Conservation (phyloP, 2,888 invertebrate species). For the Didymodactylos carnosus region DNA sequence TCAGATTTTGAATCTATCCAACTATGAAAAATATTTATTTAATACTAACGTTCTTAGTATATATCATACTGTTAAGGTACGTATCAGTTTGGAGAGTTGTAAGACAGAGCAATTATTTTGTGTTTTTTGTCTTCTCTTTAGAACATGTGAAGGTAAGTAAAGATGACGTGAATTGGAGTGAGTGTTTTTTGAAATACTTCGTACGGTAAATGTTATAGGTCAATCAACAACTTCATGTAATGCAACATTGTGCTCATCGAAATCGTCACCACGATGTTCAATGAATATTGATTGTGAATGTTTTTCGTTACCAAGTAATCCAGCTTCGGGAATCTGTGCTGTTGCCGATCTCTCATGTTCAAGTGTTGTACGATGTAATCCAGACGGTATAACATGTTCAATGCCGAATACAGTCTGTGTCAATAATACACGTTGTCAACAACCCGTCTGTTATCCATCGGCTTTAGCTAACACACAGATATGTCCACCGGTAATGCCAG, state of each 20-base stretch:
- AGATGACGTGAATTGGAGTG: too few species aligned
- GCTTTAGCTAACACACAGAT: not conserved
- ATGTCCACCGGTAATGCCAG: not conserved
- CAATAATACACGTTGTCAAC: not conserved
- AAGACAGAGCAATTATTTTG: too few species aligned
- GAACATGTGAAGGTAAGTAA: too few species aligned
- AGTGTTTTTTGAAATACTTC: too few species aligned
- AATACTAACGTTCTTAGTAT: too few species aligned
- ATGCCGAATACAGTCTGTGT: not conserved
- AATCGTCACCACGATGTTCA: not conserved
- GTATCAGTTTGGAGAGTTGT: too few species aligned
- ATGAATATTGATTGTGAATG: not conserved
- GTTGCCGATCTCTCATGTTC: not conserved
- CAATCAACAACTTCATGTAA: not conserved
- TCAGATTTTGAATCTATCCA: too few species aligned
- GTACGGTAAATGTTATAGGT: too few species aligned
- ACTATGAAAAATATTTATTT: too few species aligned
- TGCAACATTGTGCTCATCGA: not conserved
- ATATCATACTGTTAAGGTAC: too few species aligned
- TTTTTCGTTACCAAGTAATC: not conserved
- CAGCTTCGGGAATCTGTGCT: not conserved
- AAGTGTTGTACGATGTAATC: not conserved
- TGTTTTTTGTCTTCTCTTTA: too few species aligned
- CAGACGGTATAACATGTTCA: not conserved
- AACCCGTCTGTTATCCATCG: not conserved